A percentile compares a stretch with the other conserved stretches of the same genome.
These are phyloP conservation scores for Ochotona princeps DNA, from an alignment of 2,113 vertebrate genomes.

Conservation along the genomic window DNA sequence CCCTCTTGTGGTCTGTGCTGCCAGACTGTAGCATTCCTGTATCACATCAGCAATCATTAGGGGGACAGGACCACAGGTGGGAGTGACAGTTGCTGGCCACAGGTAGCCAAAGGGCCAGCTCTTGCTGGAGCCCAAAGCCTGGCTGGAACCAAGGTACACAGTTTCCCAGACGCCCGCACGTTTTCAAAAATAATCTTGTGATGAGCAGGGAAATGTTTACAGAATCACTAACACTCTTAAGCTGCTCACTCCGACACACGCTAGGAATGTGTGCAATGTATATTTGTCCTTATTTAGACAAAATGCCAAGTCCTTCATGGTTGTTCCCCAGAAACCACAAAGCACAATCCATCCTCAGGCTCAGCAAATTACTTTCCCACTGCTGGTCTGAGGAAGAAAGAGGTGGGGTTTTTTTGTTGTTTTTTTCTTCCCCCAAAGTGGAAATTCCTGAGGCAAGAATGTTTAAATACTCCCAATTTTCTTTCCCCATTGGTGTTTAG, in stretches of 20 bases:
- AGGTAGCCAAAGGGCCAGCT: not conserved
- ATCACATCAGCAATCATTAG: not conserved
- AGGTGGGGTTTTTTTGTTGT: not conserved
- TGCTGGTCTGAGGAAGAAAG: not conserved
- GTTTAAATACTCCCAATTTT: conserved; percentile 18
- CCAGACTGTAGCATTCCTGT: not conserved
- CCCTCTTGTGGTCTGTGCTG: not conserved
- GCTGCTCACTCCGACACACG: not conserved
- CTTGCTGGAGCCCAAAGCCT: too few species aligned
- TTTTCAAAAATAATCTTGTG: not conserved
- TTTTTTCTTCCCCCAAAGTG: not conserved
- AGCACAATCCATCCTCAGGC: not conserved
- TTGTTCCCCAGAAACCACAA: not conserved
- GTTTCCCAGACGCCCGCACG: not conserved
- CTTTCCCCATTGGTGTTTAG: not conserved
- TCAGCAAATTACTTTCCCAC: not conserved
- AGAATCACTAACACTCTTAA: not conserved
- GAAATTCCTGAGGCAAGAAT: conserved; percentile 30
- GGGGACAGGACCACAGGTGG: not conserved
- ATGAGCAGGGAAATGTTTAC: not conserved
- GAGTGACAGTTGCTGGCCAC: not conserved
- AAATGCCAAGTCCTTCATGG: not conserved
- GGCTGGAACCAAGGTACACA: not conserved
- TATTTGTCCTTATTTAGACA: conserved; percentile 37
- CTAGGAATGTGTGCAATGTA: not conserved